Conservation (phyloP, 2,888 invertebrate species). For the Xanthia togata region DNA sequence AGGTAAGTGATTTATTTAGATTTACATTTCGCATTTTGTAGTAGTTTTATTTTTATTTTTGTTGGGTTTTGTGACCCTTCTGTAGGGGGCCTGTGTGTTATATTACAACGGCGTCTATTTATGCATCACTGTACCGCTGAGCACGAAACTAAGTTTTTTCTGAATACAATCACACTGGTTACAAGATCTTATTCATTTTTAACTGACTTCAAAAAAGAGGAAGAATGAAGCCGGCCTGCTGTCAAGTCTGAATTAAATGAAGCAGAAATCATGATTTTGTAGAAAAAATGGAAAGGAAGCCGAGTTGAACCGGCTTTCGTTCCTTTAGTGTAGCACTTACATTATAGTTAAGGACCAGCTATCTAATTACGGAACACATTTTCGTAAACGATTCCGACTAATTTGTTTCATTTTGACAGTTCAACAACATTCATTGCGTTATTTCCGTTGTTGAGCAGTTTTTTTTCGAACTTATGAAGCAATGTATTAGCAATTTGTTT, state of each 20-base stretch:
- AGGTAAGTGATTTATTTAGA: conserved; percentile 60
- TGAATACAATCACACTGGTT: too few species aligned
- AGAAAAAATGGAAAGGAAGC: not conserved
- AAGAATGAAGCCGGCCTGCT: not conserved
- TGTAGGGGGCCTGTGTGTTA: conserved; percentile 11
- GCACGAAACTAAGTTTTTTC: not conserved
- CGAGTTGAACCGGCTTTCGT: not conserved
- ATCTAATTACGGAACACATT: too few species aligned
- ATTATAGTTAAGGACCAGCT: not conserved
- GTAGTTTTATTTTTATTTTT: conserved; percentile 56
- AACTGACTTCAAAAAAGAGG: not conserved
- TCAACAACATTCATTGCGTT: too few species aligned
- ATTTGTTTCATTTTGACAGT: too few species aligned
- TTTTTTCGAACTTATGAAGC: too few species aligned
- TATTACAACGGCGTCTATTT: conserved; percentile 11
- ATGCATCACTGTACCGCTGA: conserved; percentile 26
- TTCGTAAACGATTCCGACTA: too few species aligned
- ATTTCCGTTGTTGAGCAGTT: too few species aligned
- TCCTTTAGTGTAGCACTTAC: not conserved
- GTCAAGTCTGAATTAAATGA: not conserved
- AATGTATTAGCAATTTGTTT: too few species aligned
- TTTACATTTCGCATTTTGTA: conserved; percentile 66
- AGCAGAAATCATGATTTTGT: not conserved
- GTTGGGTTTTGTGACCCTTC: conserved; percentile 24
- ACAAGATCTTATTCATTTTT: not conserved